These are phyloP conservation scores for Habrosyne pyritoides DNA, from an alignment of 2,888 invertebrate genomes.

Conservation along the genomic window DNA sequence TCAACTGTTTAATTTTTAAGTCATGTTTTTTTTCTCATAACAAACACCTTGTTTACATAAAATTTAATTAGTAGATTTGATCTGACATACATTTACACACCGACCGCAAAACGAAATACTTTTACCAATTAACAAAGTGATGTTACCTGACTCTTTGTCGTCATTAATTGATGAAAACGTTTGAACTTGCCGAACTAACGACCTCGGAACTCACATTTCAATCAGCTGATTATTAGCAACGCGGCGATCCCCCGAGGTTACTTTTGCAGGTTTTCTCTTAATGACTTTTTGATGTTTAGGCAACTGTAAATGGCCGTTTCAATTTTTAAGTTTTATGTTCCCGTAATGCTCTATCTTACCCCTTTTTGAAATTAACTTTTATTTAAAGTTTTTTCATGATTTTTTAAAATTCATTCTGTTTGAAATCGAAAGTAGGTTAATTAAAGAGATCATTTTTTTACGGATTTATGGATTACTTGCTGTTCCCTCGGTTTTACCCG, in stretches of 20 bases:
- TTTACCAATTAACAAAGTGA: not conserved
- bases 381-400: not conserved
- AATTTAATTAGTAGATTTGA: not conserved
- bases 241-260: conserved; percentile 8
- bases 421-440: too few relatives aligned
- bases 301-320: conserved; percentile 9
- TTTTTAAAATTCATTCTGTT: too few relatives aligned
- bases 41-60: not conserved
- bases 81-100: not conserved
- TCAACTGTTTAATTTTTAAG: too few relatives aligned
- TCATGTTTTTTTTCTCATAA: not conserved
- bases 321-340: not conserved
- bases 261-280: conserved; percentile 16
- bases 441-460: too few relatives aligned
- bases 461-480: too few relatives aligned
- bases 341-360: not conserved
- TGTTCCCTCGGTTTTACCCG: too few relatives aligned
- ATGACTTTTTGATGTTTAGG: conserved; percentile 30
- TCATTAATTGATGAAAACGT: conserved; percentile 3
- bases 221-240: conserved; percentile 40
- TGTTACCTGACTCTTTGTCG: not conserved
- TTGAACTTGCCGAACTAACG: conserved; percentile 19
- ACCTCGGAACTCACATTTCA: conserved; percentile 21
- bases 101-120: not conserved
- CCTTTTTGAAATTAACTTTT: not conserved